These are phyloP conservation scores for Brachylomia viminalis DNA, from an alignment of 2,888 invertebrate genomes.

Conservation along the genomic window DNA sequence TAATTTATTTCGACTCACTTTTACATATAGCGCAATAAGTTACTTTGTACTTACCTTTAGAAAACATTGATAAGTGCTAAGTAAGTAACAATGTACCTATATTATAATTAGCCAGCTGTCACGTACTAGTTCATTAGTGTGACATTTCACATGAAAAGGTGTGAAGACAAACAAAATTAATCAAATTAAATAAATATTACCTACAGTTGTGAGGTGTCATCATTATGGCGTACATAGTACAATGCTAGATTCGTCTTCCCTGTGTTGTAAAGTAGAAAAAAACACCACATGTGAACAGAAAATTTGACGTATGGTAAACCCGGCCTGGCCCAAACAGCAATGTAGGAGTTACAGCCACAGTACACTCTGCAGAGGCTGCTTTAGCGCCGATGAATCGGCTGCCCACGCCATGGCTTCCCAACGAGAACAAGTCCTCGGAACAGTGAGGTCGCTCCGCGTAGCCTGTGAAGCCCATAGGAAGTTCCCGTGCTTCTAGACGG, in stretches of 20 bases:
- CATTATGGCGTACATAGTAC: background rate
- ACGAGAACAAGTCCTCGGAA: background rate
- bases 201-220: background rate
- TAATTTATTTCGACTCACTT: constrained; percentile 44
- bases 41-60: constrained; percentile 1
- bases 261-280: background rate
- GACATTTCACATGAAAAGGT: background rate
- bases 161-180: background rate
- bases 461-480: background rate
- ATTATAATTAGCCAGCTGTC: constrained; percentile 9
- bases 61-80: constrained; percentile 6
- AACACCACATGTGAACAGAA: background rate
- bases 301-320: background rate
- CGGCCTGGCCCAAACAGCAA: background rate
- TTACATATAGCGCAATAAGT: constrained; percentile 18
- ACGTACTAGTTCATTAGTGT: background rate
- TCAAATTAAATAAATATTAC: background rate
- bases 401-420: background rate
- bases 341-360: background rate
- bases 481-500: background rate
- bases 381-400: background rate
- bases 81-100: background rate
- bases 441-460: background rate
- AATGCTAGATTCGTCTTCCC: background rate
- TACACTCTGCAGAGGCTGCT: background rate